Evolutionary conservation across 2,888 invertebrate species (phyloP).

Genomic region (Xylocampa areola): DNA sequence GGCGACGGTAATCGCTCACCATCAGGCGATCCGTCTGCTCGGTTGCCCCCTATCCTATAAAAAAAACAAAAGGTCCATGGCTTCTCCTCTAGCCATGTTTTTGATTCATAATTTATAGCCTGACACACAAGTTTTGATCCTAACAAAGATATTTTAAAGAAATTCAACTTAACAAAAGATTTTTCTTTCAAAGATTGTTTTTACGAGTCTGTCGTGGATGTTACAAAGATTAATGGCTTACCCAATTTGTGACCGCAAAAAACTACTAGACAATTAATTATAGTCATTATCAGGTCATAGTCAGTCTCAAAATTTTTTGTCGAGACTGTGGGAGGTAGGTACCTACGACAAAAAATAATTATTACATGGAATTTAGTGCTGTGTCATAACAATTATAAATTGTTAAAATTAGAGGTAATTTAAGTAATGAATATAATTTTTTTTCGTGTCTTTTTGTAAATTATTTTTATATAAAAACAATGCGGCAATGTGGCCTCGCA

Average conservation of each 20-base stretch:
- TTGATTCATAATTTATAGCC: slow-evolving; percentile 32
- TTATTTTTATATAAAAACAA: too few species aligned
- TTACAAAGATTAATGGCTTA: slow-evolving; percentile 32
- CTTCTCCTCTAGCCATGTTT: not conserved
- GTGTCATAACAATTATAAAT: slow-evolving; percentile 8
- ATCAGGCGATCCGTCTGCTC: too few species aligned
- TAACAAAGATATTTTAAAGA: slow-evolving; percentile 3
- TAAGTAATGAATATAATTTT: slow-evolving; percentile 4
- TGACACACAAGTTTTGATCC: slow-evolving; percentile 5
- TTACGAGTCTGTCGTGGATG: slow-evolving; percentile 30
- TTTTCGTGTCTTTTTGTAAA: not conserved
- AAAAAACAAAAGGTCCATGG: too few species aligned
- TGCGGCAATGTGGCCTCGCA: too few species aligned
- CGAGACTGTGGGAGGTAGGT: too few species aligned
- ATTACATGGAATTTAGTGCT: not conserved
- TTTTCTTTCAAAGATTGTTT: slow-evolving; percentile 28
- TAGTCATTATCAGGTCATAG: slow-evolving; percentile 13
- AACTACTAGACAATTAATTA: slow-evolving; percentile 36
- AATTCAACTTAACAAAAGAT: slow-evolving; percentile 29
- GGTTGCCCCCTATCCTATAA: too few species aligned
- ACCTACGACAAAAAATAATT: too few species aligned
- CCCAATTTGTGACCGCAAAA: slow-evolving; percentile 24
- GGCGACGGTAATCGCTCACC: too few species aligned
- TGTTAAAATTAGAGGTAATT: not conserved
- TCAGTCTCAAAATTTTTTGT: slow-evolving; percentile 35